Conservation (phyloP, 2,888 invertebrate species). For the Onchidella celtica region DNA sequence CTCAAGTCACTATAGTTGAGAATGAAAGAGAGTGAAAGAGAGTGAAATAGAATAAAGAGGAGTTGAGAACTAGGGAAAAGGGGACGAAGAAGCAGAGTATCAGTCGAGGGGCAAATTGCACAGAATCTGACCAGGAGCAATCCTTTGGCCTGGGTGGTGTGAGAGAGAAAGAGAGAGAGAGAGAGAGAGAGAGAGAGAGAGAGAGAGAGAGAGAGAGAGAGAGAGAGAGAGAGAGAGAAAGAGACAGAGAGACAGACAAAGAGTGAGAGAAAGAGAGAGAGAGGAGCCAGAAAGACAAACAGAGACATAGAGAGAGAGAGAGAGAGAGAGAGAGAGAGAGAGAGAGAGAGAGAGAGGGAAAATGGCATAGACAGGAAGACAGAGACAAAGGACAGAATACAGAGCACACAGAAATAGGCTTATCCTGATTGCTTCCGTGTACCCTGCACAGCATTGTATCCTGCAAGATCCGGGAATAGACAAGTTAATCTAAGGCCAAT, state of each 20-base stretch:
- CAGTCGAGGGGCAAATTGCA: not conserved
- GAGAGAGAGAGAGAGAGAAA: slow-evolving; percentile 16
- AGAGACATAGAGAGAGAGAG: too few relatives aligned
- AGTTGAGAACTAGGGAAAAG: not conserved
- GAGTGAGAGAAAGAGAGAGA: too few relatives aligned
- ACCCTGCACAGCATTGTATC: too few relatives aligned
- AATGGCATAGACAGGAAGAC: not conserved
- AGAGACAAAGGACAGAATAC: not conserved
- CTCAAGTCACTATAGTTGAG: too few relatives aligned
- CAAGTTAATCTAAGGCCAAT: too few relatives aligned
- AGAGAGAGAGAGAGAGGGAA: not conserved
- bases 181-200: slow-evolving; percentile 25
- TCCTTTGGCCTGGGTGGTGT: too few relatives aligned
- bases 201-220: slow-evolving; percentile 4
- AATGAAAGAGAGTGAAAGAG: too few relatives aligned
- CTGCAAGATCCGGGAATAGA: too few relatives aligned
- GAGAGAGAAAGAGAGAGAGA: slow-evolving; percentile 9
- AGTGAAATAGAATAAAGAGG: not conserved
- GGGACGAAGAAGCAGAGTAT: not conserved
- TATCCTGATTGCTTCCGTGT: too few relatives aligned
- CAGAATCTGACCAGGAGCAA: too few relatives aligned
- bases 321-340: slow-evolving; percentile 1
- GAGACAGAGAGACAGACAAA: too few relatives aligned
- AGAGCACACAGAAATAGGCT: not conserved
- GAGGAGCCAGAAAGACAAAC: too few relatives aligned